Evolutionary conservation across 1,140 invertebrate species (phyloP).

Genomic region (Prorops nasuta): DNA sequence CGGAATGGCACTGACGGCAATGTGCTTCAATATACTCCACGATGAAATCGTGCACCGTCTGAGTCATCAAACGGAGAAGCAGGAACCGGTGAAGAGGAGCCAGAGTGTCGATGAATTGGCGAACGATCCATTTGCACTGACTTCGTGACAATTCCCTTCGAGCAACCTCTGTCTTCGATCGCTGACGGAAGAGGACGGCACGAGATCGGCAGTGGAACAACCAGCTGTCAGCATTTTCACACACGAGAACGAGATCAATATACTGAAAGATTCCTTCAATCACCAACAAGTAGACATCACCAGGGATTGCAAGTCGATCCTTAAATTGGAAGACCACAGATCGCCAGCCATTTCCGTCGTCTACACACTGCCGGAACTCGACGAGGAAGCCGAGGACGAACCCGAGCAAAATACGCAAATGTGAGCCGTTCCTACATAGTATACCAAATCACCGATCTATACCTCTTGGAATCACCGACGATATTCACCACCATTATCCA

Average conservation of each 20-base stretch:
- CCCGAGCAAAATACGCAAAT: conserved; percentile 63
- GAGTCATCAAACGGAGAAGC: conserved; percentile 62
- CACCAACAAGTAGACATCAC: conserved; percentile 53
- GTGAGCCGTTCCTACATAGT: no score
- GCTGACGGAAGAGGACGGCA: conserved; percentile 65
- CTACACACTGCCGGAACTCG: conserved; percentile 64
- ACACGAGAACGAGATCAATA: conserved; percentile 55
- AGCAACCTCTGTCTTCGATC: conserved; percentile 63
- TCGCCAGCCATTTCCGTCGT: conserved; percentile 55
- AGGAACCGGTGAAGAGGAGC: conserved; percentile 52
- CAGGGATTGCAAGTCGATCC: conserved; percentile 49
- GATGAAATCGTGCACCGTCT: conserved; percentile 84
- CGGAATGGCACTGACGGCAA: conserved; percentile 93
- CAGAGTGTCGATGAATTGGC: conserved; percentile 59
- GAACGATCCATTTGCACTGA: conserved; percentile 59
- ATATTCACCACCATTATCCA: no score
- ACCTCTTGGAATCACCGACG: no score
- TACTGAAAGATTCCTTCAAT: conserved; percentile 52
- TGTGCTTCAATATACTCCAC: conserved; percentile 97
- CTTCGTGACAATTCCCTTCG: conserved; percentile 68
- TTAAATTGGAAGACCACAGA: conserved; percentile 49
- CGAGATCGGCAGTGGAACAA: conserved; percentile 50
- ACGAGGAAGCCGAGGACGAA: conserved; percentile 65
- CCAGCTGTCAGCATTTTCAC: conserved; percentile 61
- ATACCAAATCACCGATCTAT: no score